Base-by-base conservation (phyloP, 2,888 invertebrate species). In the Therioaphis trifolii region DNA sequence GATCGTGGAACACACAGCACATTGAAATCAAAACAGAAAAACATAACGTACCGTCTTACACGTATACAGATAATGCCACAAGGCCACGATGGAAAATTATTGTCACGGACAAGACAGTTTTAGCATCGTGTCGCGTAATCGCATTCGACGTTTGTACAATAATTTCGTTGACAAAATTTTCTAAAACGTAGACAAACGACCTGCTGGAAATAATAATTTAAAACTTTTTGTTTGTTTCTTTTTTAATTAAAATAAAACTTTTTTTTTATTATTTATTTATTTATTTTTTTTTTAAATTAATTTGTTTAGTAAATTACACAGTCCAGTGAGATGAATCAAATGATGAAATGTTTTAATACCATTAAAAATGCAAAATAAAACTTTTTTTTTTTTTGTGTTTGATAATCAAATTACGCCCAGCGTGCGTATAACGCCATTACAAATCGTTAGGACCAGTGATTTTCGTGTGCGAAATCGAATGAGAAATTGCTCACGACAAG, bases 221-320 rank as follows among this genome's bases (percentile, higher is more conserved):
- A 49, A 49, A 49, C 29, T 29, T 46, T 76, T 21, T 21, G 77
- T 49, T 76, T 46, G 15, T 49, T 49, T 35, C 24, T 63, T 49
- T 66, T 66, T 77, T 66, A 49, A 75, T 75, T 75, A 61, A 61
- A 75, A 75, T 18, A 24, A 75, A 74, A 75, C 18, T 14, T 55
- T 63, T 63, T 29, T 27, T 15, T 24, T 55, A n/a, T 76, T 46
- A 63, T 76, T 76, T 18, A 49, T 18, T 18, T 18, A 49, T 18
- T n/a, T n/a, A 52, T n/a, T 52, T 52, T n/a, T n/a, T n/a, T n/a
- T 5, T 52, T 4, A 7, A 52, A n/a, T 18, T 66, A 49, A 66
- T 77, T 77, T 66, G 29, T 66, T 66, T 66, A 49, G 49, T 66
- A 49, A 77, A 78, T 66, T 68, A 40, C 52, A 49, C 24, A 21